Evolutionary conservation across 2,797 vertebrate species (phyloP).

Genomic region (Champsocephalus esox): DNA sequence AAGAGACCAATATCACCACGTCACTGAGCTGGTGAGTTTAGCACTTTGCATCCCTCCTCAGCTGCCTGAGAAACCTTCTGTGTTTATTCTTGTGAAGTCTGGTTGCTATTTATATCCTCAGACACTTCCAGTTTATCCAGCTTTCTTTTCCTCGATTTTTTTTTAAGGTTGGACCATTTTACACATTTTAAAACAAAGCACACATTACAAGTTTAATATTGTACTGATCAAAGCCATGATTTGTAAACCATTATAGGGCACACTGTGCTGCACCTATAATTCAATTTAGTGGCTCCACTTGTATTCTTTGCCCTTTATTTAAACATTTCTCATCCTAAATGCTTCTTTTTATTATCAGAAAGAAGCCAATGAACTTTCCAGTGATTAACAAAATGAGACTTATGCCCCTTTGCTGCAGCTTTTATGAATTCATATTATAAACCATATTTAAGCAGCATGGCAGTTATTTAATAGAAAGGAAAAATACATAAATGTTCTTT

Average conservation of each 20-base stretch:
- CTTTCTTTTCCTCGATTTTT: not conserved
- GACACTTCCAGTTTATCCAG: not conserved
- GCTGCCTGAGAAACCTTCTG: constrained; percentile 76
- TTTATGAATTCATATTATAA: constrained; percentile 30
- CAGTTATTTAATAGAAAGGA: constrained; percentile 38
- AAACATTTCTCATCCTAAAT: constrained; percentile 3
- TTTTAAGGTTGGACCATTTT: constrained; percentile 13
- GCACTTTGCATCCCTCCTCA: constrained; percentile 64
- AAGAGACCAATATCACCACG: constrained; percentile 82
- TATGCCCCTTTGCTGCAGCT: constrained; percentile 17
- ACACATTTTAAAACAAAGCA: constrained; percentile 7
- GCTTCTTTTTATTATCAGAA: constrained; percentile 5
- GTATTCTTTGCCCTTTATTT: constrained; percentile 11
- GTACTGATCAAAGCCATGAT: too few species aligned
- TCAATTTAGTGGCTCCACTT: constrained; percentile 1
- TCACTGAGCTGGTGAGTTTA: constrained; percentile 79
- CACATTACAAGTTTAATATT: not conserved
- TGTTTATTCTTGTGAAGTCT: constrained; percentile 69
- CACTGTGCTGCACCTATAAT: not conserved
- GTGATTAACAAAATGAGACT: constrained; percentile 25
- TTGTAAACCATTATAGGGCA: not conserved
- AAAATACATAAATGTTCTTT: constrained; percentile 18
- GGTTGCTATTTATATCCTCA: constrained; percentile 68
- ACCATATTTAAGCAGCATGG: constrained; percentile 21
- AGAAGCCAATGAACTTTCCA: constrained; percentile 19